phyloP scores from a whole-genome alignment of 2,113 vertebrate species.

The Sporophila hypoxantha region DNA sequence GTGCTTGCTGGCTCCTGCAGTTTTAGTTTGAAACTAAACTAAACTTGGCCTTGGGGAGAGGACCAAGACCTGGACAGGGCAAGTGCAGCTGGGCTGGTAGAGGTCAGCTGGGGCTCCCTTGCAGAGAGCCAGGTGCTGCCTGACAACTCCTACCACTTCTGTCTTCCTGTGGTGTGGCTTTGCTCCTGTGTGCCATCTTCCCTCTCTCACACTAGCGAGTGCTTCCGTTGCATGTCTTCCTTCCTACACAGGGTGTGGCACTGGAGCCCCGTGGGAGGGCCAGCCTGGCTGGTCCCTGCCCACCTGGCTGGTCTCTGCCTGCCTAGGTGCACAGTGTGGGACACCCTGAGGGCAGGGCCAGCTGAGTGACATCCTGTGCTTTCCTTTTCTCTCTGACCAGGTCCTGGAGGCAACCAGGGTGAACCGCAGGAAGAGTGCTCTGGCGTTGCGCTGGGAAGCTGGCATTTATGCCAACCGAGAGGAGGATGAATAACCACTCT shows the following conservation, averaged over 20 bases:
- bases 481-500: constrained; percentile 68
- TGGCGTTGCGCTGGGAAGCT: constrained; percentile 93
- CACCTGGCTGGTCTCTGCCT: neutral
- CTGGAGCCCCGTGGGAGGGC: neutral
- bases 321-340: accelerated
- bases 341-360: neutral
- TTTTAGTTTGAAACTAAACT: neutral
- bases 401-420: constrained; percentile 94
- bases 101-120: neutral
- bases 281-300: neutral
- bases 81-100: neutral
- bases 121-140: neutral
- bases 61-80: neutral
- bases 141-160: neutral
- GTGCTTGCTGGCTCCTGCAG: neutral
- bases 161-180: neutral
- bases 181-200: neutral
- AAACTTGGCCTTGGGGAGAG: neutral
- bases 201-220: neutral
- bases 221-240: neutral
- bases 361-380: neutral
- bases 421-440: constrained; percentile 91
- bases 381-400: constrained; percentile 63
- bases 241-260: neutral
- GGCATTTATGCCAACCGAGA: constrained; percentile 94